A percentile compares a stretch with the other conserved stretches of the same genome.
Evolutionary conservation across 2,797 vertebrate species (phyloP).

Genomic region (Anguilla pacifica): DNA sequence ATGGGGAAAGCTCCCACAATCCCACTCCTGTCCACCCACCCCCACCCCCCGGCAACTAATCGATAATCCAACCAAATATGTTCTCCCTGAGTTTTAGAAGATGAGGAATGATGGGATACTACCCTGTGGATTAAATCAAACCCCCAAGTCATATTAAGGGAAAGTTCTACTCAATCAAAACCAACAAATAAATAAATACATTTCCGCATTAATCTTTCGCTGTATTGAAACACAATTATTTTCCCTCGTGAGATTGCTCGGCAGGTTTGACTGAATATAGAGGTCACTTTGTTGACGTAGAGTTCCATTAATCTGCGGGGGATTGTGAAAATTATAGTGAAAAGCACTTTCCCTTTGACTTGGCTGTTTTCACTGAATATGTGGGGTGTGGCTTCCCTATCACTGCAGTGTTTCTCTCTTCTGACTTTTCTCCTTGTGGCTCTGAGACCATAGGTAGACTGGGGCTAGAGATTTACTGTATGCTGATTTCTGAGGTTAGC

Average conservation of each 20-base stretch:
- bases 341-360: background rate
- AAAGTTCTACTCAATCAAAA: conserved; percentile 11
- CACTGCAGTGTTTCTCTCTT: background rate
- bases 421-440: background rate
- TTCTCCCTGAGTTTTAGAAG: background rate
- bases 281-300: background rate
- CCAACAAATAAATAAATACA: background rate
- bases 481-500: background rate
- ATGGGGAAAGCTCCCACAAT: background rate
- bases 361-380: background rate
- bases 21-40: background rate
- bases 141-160: background rate
- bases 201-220: background rate
- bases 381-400: background rate
- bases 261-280: conserved; percentile 6
- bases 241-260: background rate
- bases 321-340: background rate
- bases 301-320: background rate
- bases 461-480: background rate
- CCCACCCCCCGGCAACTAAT: background rate
- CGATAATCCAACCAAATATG: conserved; percentile 4
- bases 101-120: background rate
- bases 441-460: background rate
- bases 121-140: conserved; percentile 12
- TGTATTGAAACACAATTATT: background rate